Evolutionary conservation across 2,888 invertebrate genomes (phyloP), one percentile per base, ranked within the genome.

Genomic region (Drosophila cognata): DNA sequence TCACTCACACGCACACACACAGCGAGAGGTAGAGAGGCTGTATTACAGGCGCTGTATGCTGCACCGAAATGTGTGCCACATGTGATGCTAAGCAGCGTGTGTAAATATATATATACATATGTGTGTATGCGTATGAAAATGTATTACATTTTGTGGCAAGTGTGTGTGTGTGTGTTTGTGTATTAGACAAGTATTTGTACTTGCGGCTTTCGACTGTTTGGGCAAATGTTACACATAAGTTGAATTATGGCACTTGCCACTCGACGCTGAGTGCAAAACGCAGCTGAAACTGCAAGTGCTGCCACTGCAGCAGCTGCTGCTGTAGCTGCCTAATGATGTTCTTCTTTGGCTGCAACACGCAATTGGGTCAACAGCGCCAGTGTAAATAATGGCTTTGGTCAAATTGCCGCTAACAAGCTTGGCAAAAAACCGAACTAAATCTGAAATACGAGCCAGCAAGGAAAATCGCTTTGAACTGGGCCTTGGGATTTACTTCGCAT

Each of bases 151-250:
- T 76, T 81, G 77, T 58, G 81, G 33, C 57, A 36, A 51, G 8
- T 33, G 52, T 52, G 43, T 60, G 70, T 63, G 71, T 72, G 43
- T 63, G 53, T 58, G 51, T 64, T 28, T 35, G 48, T 36, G 50
- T 59, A 61, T 56, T 66, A 61, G 82, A 74, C 82, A 79, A 77
- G 83, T 78, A 84, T 85, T 85, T 86, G 86, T 88, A 85, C 86
- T 86, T 80, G 78, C 60, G 82, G 85, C 83, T 64, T 71, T 61
- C 53, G 64, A 64, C 68, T 77, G 80, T 69, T 74, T 52, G 64
- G 65, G 53, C 63, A 62, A 67, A 36, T 57, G 77, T 56, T 64
- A 64, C 57, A 66, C 64, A 74, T 68, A 62, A 71, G 57, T 74
- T 88, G 86, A 86, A 77, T 88, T 85, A 88, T 88, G 79, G 79